These are phyloP conservation scores for Virgularia gustaviana DNA, from an alignment of 92 coral and sea anemone species.

Conservation along the genomic window DNA sequence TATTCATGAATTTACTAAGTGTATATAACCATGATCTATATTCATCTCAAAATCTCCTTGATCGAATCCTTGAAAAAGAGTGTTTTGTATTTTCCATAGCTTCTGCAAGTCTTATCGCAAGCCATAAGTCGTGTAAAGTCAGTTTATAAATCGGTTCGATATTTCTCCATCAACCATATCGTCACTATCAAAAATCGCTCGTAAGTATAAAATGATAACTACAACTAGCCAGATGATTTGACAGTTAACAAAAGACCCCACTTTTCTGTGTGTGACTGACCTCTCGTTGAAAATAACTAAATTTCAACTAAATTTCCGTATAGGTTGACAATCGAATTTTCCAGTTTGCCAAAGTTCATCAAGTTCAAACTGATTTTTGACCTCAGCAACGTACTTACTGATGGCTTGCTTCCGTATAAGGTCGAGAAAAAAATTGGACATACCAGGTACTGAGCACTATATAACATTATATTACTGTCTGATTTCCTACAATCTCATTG, in stretches of 20 bases:
- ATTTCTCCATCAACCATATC: slow-evolving; percentile 20
- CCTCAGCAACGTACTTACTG: slow-evolving; percentile 5
- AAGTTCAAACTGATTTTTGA: slow-evolving; percentile 23
- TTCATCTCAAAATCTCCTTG: no score
- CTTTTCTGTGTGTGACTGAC: no score
- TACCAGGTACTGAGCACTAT: no score
- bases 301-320: no score
- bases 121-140: slow-evolving; percentile 1
- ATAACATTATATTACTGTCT: background rate
- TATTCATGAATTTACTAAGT: no score
- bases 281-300: no score
- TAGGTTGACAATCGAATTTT: slow-evolving; percentile 28
- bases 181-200: slow-evolving; percentile 3
- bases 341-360: slow-evolving; percentile 17
- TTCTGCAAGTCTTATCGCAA: slow-evolving; percentile 2
- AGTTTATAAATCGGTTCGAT: background rate
- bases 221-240: no score
- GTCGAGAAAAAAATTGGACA: slow-evolving; percentile 9
- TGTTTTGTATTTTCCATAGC: background rate
- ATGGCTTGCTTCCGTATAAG: slow-evolving; percentile 2
- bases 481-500: no score
- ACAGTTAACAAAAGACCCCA: no score
- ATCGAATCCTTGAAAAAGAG: no score
- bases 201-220: slow-evolving; percentile 21
- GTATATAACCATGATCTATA: no score